phyloP scores from a whole-genome alignment of 1,140 invertebrate species.

The Heterodera carotae region DNA sequence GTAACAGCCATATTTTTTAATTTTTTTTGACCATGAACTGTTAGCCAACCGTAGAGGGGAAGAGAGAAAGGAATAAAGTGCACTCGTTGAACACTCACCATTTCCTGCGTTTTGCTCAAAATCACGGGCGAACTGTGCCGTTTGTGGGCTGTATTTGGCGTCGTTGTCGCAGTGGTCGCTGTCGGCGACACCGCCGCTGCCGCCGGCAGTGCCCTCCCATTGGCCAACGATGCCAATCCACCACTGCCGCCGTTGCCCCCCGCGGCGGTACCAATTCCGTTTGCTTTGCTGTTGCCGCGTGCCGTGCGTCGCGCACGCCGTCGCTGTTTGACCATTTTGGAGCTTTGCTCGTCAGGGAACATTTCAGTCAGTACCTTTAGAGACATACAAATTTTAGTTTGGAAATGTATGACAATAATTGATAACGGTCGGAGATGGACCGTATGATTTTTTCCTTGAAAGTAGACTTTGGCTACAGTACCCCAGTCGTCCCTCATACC shows the following conservation, averaged over 20 bases:
- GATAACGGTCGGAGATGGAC: no score
- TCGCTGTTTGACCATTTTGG: conserved; percentile 15
- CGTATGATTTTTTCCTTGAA: no score
- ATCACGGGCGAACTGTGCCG: conserved; percentile 46
- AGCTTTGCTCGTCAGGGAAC: conserved; percentile 45
- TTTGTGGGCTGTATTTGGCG: no score
- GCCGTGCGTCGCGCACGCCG: conserved; percentile 17
- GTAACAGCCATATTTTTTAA: no score
- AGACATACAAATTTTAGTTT: no score
- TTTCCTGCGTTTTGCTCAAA: conserved; percentile 55
- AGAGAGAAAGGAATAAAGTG: background rate
- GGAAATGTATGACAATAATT: no score
- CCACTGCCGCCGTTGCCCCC: conserved; percentile 17
- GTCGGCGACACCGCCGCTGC: background rate
- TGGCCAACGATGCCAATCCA: background rate
- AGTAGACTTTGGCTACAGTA: no score
- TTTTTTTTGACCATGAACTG: no score
- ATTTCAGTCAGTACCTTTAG: conserved; percentile 45
- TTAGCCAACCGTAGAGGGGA: no score
- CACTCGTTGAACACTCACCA: conserved; percentile 31
- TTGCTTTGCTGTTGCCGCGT: background rate
- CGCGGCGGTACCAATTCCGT: background rate
- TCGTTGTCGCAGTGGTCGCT: no score
- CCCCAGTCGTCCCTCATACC: no score
- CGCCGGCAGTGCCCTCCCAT: background rate